Evolutionary conservation across 2,797 vertebrate species (phyloP).

Genomic region (Syndactyla subalaris): DNA sequence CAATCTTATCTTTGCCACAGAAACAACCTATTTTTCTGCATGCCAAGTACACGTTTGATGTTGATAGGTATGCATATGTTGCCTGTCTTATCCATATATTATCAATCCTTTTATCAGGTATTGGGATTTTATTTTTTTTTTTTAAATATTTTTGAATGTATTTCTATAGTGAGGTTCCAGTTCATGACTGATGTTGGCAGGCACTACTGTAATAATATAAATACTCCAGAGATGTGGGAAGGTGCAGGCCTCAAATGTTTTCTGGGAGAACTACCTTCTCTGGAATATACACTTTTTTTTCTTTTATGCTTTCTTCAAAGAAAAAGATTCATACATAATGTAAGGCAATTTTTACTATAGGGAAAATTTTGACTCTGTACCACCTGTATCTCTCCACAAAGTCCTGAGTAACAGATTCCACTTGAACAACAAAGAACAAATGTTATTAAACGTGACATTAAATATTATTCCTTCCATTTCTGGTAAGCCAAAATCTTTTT

Average conservation of each 20-base stretch:
- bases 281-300: not conserved
- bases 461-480: not conserved
- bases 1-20: not conserved
- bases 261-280: not conserved
- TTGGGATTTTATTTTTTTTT: accelerated
- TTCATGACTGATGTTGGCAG: not conserved
- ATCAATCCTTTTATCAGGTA: not conserved
- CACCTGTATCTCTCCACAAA: not conserved
- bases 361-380: not conserved
- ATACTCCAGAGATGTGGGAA: not conserved
- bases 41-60: not conserved
- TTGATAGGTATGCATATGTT: not conserved
- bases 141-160: not conserved
- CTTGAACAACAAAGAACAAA: not conserved
- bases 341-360: not conserved
- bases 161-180: not conserved
- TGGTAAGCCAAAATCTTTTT: not conserved
- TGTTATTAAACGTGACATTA: not conserved
- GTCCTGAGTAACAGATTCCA: not conserved
- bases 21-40: not conserved
- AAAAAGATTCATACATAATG: accelerated
- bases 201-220: not conserved
- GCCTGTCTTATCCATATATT: not conserved
- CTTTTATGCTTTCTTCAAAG: not conserved
- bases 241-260: accelerated